These are phyloP conservation scores for Erpetoichthys calabaricus DNA, from an alignment of 2,797 vertebrate species.

Conservation along the genomic window DNA sequence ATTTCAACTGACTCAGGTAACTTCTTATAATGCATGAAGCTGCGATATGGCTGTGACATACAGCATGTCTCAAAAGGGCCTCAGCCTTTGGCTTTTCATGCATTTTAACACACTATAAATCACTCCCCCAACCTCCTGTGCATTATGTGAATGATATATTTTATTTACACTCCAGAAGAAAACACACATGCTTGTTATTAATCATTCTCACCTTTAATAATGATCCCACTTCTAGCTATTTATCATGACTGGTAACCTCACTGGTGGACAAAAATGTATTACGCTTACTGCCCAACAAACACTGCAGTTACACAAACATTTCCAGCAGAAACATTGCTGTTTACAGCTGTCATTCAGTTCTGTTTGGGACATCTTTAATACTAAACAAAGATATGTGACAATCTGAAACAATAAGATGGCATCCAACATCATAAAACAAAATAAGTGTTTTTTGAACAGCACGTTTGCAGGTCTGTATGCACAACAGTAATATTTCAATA, in stretches of 20 bases:
- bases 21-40: constrained; percentile 38
- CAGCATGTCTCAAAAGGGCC: constrained; percentile 49
- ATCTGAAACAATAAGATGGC: too few species aligned
- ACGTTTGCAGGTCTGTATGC: too few species aligned
- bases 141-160: constrained; percentile 79
- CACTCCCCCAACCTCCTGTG: constrained; percentile 51
- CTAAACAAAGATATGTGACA: too few species aligned
- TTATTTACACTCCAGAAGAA: constrained; percentile 79
- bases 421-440: too few species aligned
- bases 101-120: constrained; percentile 67
- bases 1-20: constrained; percentile 8
- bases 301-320: constrained; percentile 29
- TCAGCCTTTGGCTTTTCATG: constrained; percentile 62
- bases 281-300: constrained; percentile 41
- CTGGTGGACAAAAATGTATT: constrained; percentile 52
- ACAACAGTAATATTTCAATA: too few species aligned
- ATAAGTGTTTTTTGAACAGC: too few species aligned
- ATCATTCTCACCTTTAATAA: constrained; percentile 79
- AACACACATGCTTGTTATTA: constrained; percentile 71
- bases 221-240: constrained; percentile 68
- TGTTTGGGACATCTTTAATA: too few species aligned
- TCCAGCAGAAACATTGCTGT: neutral
- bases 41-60: constrained; percentile 52
- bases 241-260: constrained; percentile 58
- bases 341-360: too few species aligned